Percentiles rank a stretch among this genome's conserved stretches.
These are phyloP conservation scores for Hemistola chrysoprasaria DNA, from an alignment of 2,888 invertebrate species.

Conservation along the genomic window DNA sequence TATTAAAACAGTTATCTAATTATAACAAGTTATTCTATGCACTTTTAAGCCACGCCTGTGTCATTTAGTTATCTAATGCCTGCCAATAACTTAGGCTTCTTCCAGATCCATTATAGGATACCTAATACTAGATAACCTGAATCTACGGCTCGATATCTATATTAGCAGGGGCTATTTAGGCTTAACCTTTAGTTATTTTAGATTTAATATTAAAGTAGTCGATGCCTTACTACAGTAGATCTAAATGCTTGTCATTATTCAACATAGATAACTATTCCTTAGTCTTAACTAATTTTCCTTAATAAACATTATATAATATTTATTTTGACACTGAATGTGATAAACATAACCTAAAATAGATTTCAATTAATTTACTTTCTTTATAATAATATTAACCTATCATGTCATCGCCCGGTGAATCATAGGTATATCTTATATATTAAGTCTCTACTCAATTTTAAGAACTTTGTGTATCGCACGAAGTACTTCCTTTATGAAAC, in stretches of 20 bases:
- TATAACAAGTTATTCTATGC: background rate
- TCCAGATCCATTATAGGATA: constrained; percentile 40
- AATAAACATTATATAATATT: background rate
- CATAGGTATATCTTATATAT: constrained; percentile 24
- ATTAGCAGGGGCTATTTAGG: constrained; percentile 27
- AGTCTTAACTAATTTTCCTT: no score
- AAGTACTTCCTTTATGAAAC: constrained; percentile 13
- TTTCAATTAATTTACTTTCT: background rate
- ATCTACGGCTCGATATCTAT: constrained; percentile 43
- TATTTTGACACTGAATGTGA: constrained; percentile 40
- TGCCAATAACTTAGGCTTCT: constrained; percentile 52
- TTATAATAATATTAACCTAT: no score
- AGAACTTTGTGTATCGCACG: constrained; percentile 14
- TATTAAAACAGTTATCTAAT: no score
- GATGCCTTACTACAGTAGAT: background rate
- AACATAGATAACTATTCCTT: no score
- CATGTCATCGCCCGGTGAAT: constrained; percentile 44
- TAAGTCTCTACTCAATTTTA: constrained; percentile 15
- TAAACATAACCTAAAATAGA: constrained; percentile 26
- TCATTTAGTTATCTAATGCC: constrained; percentile 32
- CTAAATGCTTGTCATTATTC: background rate
- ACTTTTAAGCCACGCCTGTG: constrained; percentile 27
- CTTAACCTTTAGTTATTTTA: no score
- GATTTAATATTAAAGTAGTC: no score
- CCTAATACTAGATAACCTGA: constrained; percentile 35